phyloP scores from a whole-genome alignment of 2,113 vertebrate genomes.

The Lycaon pictus region DNA sequence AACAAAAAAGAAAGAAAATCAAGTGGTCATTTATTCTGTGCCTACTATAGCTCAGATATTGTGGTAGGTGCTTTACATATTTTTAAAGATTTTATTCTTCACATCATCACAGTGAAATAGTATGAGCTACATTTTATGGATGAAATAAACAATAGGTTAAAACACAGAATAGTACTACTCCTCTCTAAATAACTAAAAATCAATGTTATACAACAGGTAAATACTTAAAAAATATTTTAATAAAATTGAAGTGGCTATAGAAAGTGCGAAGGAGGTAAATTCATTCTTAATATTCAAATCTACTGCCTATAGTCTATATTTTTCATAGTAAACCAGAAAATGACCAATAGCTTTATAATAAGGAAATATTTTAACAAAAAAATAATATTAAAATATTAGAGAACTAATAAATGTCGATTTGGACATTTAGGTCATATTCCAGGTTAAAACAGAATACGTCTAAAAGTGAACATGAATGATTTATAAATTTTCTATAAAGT shows the following conservation, averaged over 20 bases:
- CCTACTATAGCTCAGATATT: not conserved
- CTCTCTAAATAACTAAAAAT: not conserved
- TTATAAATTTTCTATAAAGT: not conserved
- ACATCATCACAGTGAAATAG: not conserved
- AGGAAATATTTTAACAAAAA: conserved; percentile 15
- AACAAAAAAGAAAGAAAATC: not conserved
- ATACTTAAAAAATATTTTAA: conserved; percentile 33
- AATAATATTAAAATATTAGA: not conserved
- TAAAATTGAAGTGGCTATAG: not conserved
- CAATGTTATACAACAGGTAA: not conserved
- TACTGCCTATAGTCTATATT: not conserved
- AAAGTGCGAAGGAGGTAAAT: not conserved
- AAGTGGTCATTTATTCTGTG: not conserved
- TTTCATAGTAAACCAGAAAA: not conserved
- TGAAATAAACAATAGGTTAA: not conserved
- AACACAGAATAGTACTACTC: not conserved
- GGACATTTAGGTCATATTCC: not conserved
- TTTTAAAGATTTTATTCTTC: not conserved
- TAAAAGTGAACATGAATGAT: not conserved
- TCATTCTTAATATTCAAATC: not conserved
- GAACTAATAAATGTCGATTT: not conserved
- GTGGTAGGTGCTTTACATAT: not conserved
- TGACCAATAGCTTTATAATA: not conserved
- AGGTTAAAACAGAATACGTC: conserved; percentile 1
- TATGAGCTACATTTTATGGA: not conserved